phyloP scores from a whole-genome alignment of 1,140 invertebrate genomes.

The Bombus soroeensis region DNA sequence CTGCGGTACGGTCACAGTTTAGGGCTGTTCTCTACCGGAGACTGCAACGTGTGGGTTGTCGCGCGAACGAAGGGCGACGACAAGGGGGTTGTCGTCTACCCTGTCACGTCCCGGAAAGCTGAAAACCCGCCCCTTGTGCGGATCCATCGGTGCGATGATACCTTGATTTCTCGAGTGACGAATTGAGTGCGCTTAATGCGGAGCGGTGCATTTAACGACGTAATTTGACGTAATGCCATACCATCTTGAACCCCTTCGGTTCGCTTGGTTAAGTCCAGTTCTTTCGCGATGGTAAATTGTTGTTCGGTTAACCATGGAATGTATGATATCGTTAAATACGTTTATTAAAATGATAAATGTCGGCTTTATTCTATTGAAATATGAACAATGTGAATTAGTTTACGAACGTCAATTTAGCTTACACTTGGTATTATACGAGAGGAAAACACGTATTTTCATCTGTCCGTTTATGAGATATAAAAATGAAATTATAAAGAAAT shows the following conservation, averaged over 20 bases:
- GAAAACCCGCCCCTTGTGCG: constrained; percentile 79
- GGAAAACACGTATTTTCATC: too few species aligned
- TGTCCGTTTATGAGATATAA: too few species aligned
- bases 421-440: too few species aligned
- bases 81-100: constrained; percentile 6
- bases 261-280: background rate
- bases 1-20: constrained; percentile 69
- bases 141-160: constrained; percentile 82
- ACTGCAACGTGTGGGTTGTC: constrained; percentile 55
- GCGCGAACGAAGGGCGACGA: constrained; percentile 17
- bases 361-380: too few species aligned
- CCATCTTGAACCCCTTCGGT: constrained; percentile 21
- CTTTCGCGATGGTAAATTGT: background rate
- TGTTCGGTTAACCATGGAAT: background rate
- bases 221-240: constrained; percentile 55
- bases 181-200: constrained; percentile 74
- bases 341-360: too few species aligned
- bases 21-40: constrained; percentile 55
- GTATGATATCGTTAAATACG: too few species aligned
- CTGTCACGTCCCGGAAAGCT: constrained; percentile 37
- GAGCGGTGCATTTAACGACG: constrained; percentile 40
- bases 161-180: constrained; percentile 82
- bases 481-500: too few species aligned
- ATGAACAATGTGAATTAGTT: too few species aligned
- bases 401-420: too few species aligned